Base-by-base conservation (phyloP, 2,797 vertebrate genomes). In the Carapus acus region DNA sequence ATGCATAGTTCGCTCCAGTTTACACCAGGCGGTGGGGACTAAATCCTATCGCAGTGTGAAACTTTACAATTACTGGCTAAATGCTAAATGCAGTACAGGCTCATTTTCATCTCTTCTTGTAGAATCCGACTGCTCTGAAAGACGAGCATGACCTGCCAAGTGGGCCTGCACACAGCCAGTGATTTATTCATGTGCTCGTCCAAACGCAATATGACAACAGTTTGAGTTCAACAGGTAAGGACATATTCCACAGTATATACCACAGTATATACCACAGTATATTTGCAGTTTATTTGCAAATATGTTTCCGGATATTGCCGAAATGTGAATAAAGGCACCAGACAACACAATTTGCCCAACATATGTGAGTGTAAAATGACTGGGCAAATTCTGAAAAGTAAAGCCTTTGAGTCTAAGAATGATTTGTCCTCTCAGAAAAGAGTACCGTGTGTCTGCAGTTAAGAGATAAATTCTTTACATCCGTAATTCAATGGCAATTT, bases 151-250 rank as follows among this genome's bases (percentile, higher is more conserved):
- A 52, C 51, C 46, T 48, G 48, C 33, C 41, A 43, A 54, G 34
- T 5, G 23, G 20, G 4, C 2, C 3, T 1, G 1, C 23, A 34
- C 8, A 43, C 4, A 31, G 37, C 52, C 50, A 18, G n/a, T 60
- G 24, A 65, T 71, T 63, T 57, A 71, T 54, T 58, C 42, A 51
- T 67, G 59, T n/a, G 34, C 39, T 40, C 44, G 36, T 47, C 18
- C 36, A 40, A 46, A 29, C 34, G 21, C 42, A 34, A 19, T 39
- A 19, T 51, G 34, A 52, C 39, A 41, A 21, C 18, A 41, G 39
- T 27, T 27, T 4, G 24, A 27, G 24, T 21, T 43, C 3, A 62
- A 34, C 38, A 43, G 18, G 50, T 14, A 37, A 41, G 51, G 34
- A 15, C 3, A 11, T 33, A 7, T 33, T 33, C 31, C 14, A 4